Percentiles rank a stretch among this genome's conserved stretches.
phyloP scores from a whole-genome alignment of 2,888 invertebrate genomes.

The Amaurobius ferox region DNA sequence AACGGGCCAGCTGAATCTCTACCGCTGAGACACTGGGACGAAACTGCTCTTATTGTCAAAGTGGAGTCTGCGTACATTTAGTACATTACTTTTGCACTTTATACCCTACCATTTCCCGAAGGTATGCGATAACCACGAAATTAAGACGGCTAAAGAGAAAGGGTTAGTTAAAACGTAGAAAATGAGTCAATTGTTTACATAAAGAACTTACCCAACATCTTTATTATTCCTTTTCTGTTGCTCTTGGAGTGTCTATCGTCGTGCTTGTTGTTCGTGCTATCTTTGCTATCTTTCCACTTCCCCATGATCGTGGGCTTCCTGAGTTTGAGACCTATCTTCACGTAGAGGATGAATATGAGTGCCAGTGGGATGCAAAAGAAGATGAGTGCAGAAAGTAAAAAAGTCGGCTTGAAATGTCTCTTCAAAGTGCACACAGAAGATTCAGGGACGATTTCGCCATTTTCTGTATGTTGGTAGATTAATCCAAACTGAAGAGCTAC shows the following conservation, averaged over 20 bases:
- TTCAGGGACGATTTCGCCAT: constrained; percentile 79
- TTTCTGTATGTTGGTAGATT: constrained; percentile 75
- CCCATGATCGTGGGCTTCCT: constrained; percentile 43
- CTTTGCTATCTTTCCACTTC: constrained; percentile 10
- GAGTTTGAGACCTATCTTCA: constrained; percentile 77
- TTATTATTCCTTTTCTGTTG: constrained; percentile 78
- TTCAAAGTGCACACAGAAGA: constrained; percentile 78
- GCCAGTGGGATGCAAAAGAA: constrained; percentile 93
- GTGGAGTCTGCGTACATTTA: no score
- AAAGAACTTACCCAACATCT: constrained; percentile 83
- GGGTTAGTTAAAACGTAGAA: no score
- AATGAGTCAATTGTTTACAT: no score
- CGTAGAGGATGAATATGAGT: constrained; percentile 87
- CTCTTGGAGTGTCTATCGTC: neutral
- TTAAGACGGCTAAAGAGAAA: no score
- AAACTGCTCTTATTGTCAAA: no score
- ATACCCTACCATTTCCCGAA: no score
- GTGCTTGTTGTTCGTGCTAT: neutral
- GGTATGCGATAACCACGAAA: no score
- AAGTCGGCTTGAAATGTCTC: constrained; percentile 83
- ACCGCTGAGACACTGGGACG: no score
- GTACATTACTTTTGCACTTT: no score
- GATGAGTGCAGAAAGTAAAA: constrained; percentile 86
- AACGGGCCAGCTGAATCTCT: no score
- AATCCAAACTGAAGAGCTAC: constrained; percentile 86